phyloP scores from a whole-genome alignment of 2,797 vertebrate genomes.

The Darevskia mixta region DNA sequence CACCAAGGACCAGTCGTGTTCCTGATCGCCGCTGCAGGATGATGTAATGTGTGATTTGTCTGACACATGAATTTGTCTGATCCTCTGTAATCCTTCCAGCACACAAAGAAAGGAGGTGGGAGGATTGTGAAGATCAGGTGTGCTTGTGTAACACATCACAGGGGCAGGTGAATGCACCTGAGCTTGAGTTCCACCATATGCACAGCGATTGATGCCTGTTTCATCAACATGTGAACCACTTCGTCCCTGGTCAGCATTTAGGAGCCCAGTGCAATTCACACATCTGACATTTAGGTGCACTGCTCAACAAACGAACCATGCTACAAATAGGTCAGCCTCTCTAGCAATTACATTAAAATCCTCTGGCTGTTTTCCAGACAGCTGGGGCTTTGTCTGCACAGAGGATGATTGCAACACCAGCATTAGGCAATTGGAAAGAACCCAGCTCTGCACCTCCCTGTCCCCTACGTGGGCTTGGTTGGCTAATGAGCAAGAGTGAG shows the following conservation, averaged over 20 bases:
- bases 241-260: background rate
- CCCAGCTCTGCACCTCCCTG: background rate
- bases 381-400: background rate
- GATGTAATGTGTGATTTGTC: too few relatives aligned
- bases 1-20: background rate
- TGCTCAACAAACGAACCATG: background rate
- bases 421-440: background rate
- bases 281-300: background rate
- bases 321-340: slow-evolving; percentile 8
- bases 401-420: background rate
- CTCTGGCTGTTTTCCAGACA: background rate
- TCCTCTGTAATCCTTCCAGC: background rate
- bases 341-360: slow-evolving; percentile 4
- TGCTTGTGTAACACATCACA: background rate
- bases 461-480: background rate
- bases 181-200: background rate
- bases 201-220: too few relatives aligned
- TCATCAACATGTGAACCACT: too few relatives aligned
- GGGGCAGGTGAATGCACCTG: background rate
- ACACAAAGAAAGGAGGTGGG: background rate
- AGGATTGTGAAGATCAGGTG: background rate
- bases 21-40: too few relatives aligned
- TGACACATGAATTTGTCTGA: background rate
- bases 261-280: background rate
- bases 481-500: background rate